These are phyloP conservation scores for Carassius carassius DNA, from an alignment of 2,113 vertebrate genomes.

Conservation along the genomic window DNA sequence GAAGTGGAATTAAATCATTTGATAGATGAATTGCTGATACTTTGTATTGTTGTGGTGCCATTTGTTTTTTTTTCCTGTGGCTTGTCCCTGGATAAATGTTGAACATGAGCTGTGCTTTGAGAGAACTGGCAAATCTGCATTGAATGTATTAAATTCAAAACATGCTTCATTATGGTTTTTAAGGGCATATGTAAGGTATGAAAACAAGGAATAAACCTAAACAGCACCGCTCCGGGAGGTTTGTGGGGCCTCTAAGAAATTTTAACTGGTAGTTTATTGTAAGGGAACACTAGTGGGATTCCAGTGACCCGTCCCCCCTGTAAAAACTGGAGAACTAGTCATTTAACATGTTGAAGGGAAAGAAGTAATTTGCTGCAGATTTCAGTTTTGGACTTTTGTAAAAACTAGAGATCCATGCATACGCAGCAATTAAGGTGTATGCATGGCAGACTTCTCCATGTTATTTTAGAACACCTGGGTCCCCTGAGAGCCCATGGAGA, in stretches of 20 bases:
- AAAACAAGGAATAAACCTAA: conserved; percentile 58
- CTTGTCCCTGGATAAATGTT: conserved; percentile 57
- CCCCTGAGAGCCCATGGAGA: conserved; percentile 41
- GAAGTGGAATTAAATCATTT: not conserved
- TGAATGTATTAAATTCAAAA: conserved; percentile 57
- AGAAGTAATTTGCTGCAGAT: not conserved
- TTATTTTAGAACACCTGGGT: conserved; percentile 37
- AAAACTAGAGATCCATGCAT: conserved; percentile 13
- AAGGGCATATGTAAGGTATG: conserved; percentile 57
- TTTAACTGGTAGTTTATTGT: conserved; percentile 65
- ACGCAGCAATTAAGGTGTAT: conserved; percentile 27
- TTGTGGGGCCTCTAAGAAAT: conserved; percentile 56
- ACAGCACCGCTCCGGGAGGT: conserved; percentile 56
- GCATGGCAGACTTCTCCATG: conserved; percentile 14
- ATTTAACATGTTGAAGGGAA: conserved; percentile 23
- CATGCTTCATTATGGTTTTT: conserved; percentile 44
- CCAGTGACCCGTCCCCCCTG: conserved; percentile 22
- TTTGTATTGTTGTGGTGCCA: conserved; percentile 1
- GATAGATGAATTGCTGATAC: not conserved
- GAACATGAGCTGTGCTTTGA: conserved; percentile 55
- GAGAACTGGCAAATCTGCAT: conserved; percentile 55
- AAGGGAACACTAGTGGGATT: conserved; percentile 67
- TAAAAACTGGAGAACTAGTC: not conserved
- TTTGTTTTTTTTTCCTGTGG: conserved; percentile 25
- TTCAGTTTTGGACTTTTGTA: conserved; percentile 5